Conservation (phyloP, 2,113 vertebrate species). For the Tragelaphus strepsiceros region DNA sequence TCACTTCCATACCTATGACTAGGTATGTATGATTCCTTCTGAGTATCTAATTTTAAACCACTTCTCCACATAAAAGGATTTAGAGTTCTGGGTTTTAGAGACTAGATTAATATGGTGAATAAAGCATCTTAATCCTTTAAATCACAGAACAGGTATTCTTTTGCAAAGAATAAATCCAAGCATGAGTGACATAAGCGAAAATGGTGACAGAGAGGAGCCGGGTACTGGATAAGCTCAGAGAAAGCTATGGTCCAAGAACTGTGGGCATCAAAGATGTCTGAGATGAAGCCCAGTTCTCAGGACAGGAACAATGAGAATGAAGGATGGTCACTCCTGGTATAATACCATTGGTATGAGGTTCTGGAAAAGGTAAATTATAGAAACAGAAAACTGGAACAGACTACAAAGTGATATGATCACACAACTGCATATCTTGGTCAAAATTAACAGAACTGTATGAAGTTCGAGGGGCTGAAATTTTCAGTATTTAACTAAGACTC, state of each 20-base stretch:
- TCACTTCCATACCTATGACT: constrained; percentile 4
- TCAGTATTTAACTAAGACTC: neutral
- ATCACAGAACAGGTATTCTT: neutral
- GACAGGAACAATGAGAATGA: neutral
- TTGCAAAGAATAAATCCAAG: neutral
- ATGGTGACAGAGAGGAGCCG: neutral
- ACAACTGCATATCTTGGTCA: neutral
- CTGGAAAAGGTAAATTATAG: neutral
- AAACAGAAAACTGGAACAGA: neutral
- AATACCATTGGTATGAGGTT: neutral
- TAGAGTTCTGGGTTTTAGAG: neutral
- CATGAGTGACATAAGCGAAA: neutral
- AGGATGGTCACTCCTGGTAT: neutral
- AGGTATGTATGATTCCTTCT: neutral
- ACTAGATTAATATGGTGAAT: neutral
- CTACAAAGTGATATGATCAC: neutral
- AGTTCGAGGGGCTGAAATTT: neutral
- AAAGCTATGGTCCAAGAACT: neutral
- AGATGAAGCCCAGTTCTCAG: neutral
- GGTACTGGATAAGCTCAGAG: neutral
- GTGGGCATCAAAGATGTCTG: neutral
- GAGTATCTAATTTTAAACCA: neutral
- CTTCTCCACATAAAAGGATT: neutral
- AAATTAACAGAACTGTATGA: neutral
- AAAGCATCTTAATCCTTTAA: neutral